Percentiles rank a stretch among this genome's conserved stretches.
These are phyloP conservation scores for Cataglyphis altisquamis DNA, from an alignment of 2,888 invertebrate genomes.

Conservation along the genomic window DNA sequence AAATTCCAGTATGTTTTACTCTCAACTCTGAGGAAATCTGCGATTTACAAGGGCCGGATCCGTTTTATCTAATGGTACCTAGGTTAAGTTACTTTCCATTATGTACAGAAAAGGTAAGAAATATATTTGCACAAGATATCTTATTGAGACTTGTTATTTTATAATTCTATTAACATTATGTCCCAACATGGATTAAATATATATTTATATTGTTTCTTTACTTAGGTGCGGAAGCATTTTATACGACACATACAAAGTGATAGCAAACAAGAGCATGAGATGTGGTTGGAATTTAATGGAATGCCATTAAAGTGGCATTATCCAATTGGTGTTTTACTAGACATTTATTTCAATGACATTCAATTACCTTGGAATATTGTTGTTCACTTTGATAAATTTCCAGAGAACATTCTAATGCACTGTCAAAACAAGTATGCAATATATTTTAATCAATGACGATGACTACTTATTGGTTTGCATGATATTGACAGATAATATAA, in stretches of 20 bases:
- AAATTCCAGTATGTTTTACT: conserved; percentile 97
- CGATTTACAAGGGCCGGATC: conserved; percentile 96
- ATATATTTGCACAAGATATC: not conserved
- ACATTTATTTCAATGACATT: conserved; percentile 91
- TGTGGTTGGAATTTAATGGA: conserved; percentile 98
- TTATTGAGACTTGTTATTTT: not conserved
- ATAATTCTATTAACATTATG: not conserved
- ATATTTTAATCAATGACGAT: not conserved
- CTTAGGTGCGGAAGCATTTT: conserved; percentile 95
- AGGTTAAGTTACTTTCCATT: conserved; percentile 97
- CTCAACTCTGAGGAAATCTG: conserved; percentile 95
- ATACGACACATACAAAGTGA: conserved; percentile 91
- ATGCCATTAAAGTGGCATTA: conserved; percentile 96
- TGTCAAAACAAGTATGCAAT: conserved; percentile 92
- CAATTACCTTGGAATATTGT: conserved; percentile 97
- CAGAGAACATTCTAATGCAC: conserved; percentile 95
- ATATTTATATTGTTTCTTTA: not conserved
- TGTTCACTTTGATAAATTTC: conserved; percentile 98
- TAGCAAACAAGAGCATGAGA: conserved; percentile 93
- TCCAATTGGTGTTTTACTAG: conserved; percentile 95
- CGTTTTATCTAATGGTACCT: conserved; percentile 97
- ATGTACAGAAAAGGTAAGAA: conserved; percentile 95
- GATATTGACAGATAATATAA: not conserved
- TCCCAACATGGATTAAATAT: not conserved
- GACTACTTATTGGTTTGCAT: not conserved